phyloP scores from a whole-genome alignment of 2,113 vertebrate genomes.

The Astatoreochromis straeleni region DNA sequence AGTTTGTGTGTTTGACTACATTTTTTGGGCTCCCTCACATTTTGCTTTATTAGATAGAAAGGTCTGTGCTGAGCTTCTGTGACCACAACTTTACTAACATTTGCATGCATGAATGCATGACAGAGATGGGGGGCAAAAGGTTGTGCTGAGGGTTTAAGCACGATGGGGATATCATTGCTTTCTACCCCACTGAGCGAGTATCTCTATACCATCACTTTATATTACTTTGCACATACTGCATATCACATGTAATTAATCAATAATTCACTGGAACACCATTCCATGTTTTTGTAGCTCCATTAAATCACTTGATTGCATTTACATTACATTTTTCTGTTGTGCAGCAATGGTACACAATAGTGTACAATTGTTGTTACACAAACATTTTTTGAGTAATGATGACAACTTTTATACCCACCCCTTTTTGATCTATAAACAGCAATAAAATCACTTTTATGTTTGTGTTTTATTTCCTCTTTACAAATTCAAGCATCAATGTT shows the following conservation, averaged over 20 bases:
- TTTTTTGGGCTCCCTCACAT: accelerated
- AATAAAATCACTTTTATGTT: background rate
- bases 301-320: background rate
- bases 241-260: background rate
- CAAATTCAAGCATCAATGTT: background rate
- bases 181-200: background rate
- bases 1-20: background rate
- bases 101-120: background rate
- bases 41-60: background rate
- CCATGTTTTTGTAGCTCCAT: background rate
- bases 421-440: background rate
- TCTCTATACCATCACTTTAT: background rate
- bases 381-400: background rate
- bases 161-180: background rate
- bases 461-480: background rate
- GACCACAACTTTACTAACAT: background rate
- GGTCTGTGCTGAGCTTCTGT: background rate
- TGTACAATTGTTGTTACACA: background rate
- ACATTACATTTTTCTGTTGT: background rate
- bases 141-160: background rate
- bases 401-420: background rate
- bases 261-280: background rate
- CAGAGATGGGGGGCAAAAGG: background rate
- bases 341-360: background rate
- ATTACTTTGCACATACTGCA: background rate